Percentiles rank a stretch among this genome's conserved stretches.
Evolutionary conservation across 2,888 invertebrate species (phyloP).

Genomic region (Boloria euphrosyne): DNA sequence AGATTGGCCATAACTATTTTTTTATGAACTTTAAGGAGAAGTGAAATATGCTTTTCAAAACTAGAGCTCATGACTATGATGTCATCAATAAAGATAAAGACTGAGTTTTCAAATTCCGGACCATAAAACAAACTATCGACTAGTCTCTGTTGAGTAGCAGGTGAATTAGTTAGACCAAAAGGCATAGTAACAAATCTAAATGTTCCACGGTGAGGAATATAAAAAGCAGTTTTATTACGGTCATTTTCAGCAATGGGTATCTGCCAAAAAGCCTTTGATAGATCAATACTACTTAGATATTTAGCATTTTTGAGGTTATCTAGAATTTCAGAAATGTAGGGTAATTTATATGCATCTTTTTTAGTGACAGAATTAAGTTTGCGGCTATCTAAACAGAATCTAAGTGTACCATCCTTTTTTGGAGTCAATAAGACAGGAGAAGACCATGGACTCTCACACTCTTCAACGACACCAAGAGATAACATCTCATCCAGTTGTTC

Average conservation of each 20-base stretch:
- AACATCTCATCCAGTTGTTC: not conserved
- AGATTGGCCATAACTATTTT: conserved; percentile 40
- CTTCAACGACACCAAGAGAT: not conserved
- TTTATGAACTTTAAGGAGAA: conserved; percentile 35
- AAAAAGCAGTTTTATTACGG: conserved; percentile 40
- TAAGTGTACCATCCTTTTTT: not conserved
- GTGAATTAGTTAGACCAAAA: too few relatives aligned
- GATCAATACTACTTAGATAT: conserved; percentile 34
- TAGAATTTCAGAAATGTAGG: conserved; percentile 39
- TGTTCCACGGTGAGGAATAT: too few relatives aligned
- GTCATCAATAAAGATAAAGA: conserved; percentile 43
- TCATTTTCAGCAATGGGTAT: conserved; percentile 33
- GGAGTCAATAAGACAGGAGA: not conserved
- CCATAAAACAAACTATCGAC: not conserved
- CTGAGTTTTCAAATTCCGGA: conserved; percentile 40
- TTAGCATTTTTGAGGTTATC: conserved; percentile 37
- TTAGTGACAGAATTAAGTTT: conserved; percentile 14
- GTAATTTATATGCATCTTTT: conserved; percentile 39
- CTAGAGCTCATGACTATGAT: conserved; percentile 37
- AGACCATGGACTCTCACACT: not conserved
- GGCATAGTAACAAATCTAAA: too few relatives aligned
- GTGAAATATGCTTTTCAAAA: conserved; percentile 42
- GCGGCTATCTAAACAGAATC: not conserved
- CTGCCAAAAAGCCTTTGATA: conserved; percentile 35
- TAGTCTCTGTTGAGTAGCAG: too few relatives aligned